A percentile compares a stretch with the other conserved stretches of the same genome.
These are phyloP conservation scores for Shargacucullia verbasci DNA, from an alignment of 2,888 invertebrate genomes.

Conservation along the genomic window DNA sequence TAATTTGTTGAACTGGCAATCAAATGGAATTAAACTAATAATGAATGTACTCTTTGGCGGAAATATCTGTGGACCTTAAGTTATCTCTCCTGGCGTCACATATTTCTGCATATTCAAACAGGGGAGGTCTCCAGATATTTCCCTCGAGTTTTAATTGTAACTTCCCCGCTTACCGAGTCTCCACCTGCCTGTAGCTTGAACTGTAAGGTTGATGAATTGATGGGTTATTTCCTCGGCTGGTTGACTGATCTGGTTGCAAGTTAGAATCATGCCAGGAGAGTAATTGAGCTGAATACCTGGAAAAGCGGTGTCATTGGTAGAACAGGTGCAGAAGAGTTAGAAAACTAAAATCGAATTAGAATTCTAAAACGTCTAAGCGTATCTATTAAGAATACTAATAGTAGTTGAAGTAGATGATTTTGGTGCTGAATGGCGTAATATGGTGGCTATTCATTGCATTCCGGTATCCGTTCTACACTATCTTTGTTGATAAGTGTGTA, in stretches of 20 bases:
- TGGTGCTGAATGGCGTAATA: conserved; percentile 23
- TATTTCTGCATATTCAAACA: no score
- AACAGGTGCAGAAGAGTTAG: conserved; percentile 36
- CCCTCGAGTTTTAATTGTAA: background rate
- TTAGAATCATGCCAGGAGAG: conserved; percentile 79
- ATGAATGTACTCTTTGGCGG: no score
- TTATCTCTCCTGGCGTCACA: no score
- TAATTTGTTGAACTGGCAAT: no score
- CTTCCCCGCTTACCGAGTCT: conserved; percentile 72
- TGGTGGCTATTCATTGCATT: conserved; percentile 27
- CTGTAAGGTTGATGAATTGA: conserved; percentile 9
- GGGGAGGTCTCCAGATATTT: conserved; percentile 6
- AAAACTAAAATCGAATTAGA: conserved; percentile 18
- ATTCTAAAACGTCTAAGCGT: conserved; percentile 7
- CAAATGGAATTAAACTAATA: no score
- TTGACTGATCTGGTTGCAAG: conserved; percentile 64
- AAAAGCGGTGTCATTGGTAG: conserved; percentile 48
- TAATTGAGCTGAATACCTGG: conserved; percentile 71
- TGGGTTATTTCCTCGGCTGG: conserved; percentile 54
- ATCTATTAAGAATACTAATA: conserved; percentile 24
- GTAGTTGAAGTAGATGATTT: conserved; percentile 12
- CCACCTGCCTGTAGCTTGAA: conserved; percentile 72
- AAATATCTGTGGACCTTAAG: no score
- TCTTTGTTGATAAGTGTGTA: conserved; percentile 22
- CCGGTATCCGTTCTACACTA: conserved; percentile 25